phyloP scores from a whole-genome alignment of 2,797 vertebrate species.

The Halcyon badia region DNA sequence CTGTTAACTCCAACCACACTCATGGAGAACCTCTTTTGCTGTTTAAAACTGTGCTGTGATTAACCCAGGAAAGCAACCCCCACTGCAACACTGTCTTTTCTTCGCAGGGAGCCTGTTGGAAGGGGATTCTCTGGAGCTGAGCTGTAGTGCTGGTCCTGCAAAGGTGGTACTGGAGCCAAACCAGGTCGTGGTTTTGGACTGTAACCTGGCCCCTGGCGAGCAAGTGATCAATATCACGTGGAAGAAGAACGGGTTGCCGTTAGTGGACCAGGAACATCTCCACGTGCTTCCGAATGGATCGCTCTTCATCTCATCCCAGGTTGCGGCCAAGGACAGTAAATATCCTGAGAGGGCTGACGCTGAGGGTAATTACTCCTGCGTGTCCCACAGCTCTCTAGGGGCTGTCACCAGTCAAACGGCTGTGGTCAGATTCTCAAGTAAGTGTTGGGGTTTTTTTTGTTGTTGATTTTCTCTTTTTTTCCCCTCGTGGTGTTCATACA shows the following conservation, averaged over 20 bases:
- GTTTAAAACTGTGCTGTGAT: background rate
- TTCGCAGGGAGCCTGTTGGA: conserved; percentile 61
- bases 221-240: conserved; percentile 87
- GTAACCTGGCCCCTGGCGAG: conserved; percentile 81
- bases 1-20: background rate
- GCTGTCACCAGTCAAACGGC: conserved; percentile 90
- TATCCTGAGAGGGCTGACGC: conserved; percentile 47
- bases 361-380: conserved; percentile 92
- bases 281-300: conserved; percentile 89
- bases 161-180: conserved; percentile 88
- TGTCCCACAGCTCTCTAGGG: conserved; percentile 86
- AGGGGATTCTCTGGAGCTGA: conserved; percentile 87
- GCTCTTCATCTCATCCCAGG: conserved; percentile 79
- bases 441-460: conserved; percentile 65
- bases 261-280: conserved; percentile 79
- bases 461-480: background rate
- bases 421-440: conserved; percentile 89
- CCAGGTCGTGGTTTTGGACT: conserved; percentile 87
- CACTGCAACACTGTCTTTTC: background rate
- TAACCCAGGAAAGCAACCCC: background rate
- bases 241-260: conserved; percentile 85
- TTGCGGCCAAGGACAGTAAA: conserved; percentile 46
- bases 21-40: accelerated
- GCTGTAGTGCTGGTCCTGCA: conserved; percentile 89
- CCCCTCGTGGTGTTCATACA: background rate